Evolutionary conservation across 2,113 vertebrate species (phyloP).

Genomic region (Pterocles gutturalis): DNA sequence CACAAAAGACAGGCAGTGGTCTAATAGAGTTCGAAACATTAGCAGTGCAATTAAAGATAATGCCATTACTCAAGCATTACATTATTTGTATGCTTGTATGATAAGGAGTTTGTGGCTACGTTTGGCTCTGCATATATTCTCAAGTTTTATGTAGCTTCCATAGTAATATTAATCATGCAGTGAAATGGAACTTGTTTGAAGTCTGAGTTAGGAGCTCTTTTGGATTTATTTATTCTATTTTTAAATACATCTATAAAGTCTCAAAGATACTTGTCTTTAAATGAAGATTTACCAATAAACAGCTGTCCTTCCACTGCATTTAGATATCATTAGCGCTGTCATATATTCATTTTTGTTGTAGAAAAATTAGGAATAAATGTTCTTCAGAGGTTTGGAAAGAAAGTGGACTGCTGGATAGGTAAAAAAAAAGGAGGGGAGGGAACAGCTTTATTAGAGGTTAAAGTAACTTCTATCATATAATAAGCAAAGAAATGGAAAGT

Average conservation of each 20-base stretch:
- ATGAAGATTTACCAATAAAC: not conserved
- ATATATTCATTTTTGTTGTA: not conserved
- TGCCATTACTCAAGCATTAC: conserved; percentile 9
- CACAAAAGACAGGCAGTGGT: not conserved
- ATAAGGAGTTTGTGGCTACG: not conserved
- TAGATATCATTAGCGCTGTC: not conserved
- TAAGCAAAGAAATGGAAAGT: not conserved
- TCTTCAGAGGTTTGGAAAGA: not conserved
- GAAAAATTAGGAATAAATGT: not conserved
- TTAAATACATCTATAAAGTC: not conserved
- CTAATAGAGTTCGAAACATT: not conserved
- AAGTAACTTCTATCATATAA: not conserved
- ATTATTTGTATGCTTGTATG: not conserved
- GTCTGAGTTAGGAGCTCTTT: not conserved
- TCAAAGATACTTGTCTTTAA: not conserved
- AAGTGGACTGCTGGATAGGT: not conserved
- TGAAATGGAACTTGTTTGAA: not conserved
- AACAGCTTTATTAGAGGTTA: not conserved
- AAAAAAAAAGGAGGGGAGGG: not conserved
- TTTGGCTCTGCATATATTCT: not conserved
- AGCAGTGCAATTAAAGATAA: conserved; percentile 30
- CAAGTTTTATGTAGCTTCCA: not conserved
- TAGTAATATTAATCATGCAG: not conserved
- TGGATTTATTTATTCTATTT: not conserved
- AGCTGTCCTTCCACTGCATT: not conserved